These are phyloP conservation scores for Gambusia affinis DNA, from an alignment of 2,113 vertebrate species.

Conservation along the genomic window DNA sequence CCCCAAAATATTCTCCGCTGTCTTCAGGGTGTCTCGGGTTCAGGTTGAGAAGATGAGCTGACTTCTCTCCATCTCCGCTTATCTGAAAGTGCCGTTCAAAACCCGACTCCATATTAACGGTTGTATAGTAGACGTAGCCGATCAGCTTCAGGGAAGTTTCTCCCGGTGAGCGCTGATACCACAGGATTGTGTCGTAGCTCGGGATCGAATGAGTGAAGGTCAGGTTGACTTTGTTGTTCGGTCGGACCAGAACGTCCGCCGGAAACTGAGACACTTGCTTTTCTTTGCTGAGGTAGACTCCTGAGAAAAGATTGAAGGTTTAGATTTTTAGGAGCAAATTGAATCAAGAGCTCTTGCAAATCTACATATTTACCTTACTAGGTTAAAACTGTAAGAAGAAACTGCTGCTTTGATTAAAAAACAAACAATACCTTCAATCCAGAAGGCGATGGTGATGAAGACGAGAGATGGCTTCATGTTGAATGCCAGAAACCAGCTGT, in stretches of 20 bases:
- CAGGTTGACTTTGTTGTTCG: constrained; percentile 7
- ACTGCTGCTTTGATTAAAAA: neutral
- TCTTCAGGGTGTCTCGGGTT: constrained; percentile 36
- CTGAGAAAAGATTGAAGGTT: constrained; percentile 11
- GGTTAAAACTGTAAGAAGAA: neutral
- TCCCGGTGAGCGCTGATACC: constrained; percentile 58
- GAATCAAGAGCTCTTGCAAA: neutral
- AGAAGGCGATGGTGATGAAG: constrained; percentile 5
- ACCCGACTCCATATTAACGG: neutral
- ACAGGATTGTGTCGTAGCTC: constrained; percentile 54
- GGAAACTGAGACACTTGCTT: constrained; percentile 56
- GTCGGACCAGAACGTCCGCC: constrained; percentile 14
- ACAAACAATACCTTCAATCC: constrained; percentile 42
- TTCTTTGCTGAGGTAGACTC: constrained; percentile 32
- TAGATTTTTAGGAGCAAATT: neutral
- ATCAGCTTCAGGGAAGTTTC: constrained; percentile 44
- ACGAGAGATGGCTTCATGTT: constrained; percentile 42
- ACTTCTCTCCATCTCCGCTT: constrained; percentile 55
- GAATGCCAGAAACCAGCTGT: constrained; percentile 8
- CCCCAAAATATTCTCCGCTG: constrained; percentile 67
- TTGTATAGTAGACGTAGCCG: constrained; percentile 22
- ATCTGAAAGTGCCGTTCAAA: constrained; percentile 34
- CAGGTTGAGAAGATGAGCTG: constrained; percentile 40
- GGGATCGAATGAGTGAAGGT: constrained; percentile 26
- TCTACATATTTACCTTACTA: neutral